Evolutionary conservation across 2,797 vertebrate species (phyloP).

Genomic region (Epinephelus awoara): DNA sequence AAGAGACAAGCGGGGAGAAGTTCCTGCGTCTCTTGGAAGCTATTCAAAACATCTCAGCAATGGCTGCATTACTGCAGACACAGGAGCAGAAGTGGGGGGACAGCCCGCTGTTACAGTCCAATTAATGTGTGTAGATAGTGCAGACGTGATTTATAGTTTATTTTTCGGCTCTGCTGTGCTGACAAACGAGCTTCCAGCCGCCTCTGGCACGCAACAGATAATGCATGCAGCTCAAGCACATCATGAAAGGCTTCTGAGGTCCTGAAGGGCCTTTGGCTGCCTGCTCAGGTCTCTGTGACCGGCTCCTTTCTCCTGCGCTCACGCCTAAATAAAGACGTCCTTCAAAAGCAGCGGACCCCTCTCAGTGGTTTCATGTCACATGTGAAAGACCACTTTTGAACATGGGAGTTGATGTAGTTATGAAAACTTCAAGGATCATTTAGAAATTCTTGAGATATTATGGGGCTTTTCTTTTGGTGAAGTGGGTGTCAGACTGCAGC

Average conservation of each 20-base stretch:
- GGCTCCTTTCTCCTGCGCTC: constrained; percentile 52
- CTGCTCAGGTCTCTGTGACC: constrained; percentile 46
- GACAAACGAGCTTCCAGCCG: constrained; percentile 73
- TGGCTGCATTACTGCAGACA: constrained; percentile 61
- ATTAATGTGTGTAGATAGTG: constrained; percentile 81
- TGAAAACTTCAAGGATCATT: constrained; percentile 74
- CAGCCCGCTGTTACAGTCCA: constrained; percentile 80
- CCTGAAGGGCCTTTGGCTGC: constrained; percentile 53
- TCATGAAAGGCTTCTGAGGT: constrained; percentile 66
- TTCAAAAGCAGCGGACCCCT: constrained; percentile 60
- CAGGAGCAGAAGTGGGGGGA: constrained; percentile 43
- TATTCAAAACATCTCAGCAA: constrained; percentile 75
- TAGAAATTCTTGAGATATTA: constrained; percentile 70
- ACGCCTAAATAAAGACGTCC: constrained; percentile 75
- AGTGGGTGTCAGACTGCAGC: constrained; percentile 60
- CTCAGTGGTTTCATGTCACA: constrained; percentile 56
- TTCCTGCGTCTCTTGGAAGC: constrained; percentile 71
- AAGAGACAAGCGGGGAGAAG: constrained; percentile 64
- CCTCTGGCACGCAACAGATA: constrained; percentile 74
- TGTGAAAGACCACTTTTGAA: constrained; percentile 53
- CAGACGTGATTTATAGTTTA: constrained; percentile 80
- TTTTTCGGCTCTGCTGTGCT: constrained; percentile 60
- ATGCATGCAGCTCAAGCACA: constrained; percentile 75
- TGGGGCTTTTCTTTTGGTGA: constrained; percentile 44
- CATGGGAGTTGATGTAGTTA: constrained; percentile 52